phyloP scores from a whole-genome alignment of 2,797 vertebrate species.

The Momotus momota region DNA sequence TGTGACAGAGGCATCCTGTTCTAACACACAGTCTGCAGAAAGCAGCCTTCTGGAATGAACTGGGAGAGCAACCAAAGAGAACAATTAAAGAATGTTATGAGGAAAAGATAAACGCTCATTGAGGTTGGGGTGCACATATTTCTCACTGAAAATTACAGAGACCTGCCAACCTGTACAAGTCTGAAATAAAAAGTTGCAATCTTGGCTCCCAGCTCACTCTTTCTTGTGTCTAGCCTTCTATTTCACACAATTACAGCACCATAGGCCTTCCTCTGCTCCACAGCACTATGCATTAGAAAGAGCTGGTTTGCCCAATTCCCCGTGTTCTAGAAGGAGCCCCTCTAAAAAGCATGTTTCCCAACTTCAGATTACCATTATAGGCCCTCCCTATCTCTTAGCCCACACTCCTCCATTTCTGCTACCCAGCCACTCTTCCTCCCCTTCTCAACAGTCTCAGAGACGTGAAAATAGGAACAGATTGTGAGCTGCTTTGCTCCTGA shows the following conservation, averaged over 20 bases:
- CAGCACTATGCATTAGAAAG: neutral
- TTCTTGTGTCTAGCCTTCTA: neutral
- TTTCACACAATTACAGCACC: neutral
- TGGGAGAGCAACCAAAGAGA: conserved; percentile 53
- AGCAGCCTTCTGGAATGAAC: neutral
- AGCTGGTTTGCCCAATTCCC: neutral
- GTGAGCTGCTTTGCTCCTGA: neutral
- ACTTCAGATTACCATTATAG: neutral
- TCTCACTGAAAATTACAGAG: conserved; percentile 13
- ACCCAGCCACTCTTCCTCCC: neutral
- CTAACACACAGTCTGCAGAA: neutral
- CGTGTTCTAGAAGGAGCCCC: neutral
- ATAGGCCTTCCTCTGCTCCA: neutral
- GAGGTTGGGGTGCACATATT: conserved; percentile 36
- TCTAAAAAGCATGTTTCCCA: rapidly evolving
- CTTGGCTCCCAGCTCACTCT: neutral
- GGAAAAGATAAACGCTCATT: conserved; percentile 19
- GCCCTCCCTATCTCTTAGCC: neutral
- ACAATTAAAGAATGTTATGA: conserved; percentile 43
- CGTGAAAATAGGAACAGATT: neutral
- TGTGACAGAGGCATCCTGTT: neutral
- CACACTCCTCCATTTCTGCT: neutral
- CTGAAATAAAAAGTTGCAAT: neutral
- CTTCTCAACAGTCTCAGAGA: neutral
- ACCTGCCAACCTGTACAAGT: conserved; percentile 26